Conservation (phyloP, 2,113 vertebrate species). For the Platichthys flesus region DNA sequence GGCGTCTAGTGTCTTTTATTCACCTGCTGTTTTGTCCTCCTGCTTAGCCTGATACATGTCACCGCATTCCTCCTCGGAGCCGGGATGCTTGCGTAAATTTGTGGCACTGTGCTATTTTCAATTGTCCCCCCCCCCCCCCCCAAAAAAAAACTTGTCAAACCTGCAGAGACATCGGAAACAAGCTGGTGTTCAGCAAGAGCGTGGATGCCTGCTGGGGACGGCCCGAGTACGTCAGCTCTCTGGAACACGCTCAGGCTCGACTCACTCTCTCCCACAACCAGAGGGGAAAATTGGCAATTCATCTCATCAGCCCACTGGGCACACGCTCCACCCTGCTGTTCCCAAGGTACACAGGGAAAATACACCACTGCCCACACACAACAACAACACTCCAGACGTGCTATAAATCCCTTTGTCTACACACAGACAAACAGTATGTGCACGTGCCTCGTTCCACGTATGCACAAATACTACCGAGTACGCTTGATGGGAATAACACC, state of each 20-base stretch:
- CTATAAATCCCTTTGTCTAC: constrained; percentile 10
- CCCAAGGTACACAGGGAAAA: constrained; percentile 83
- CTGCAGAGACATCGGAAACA: constrained; percentile 91
- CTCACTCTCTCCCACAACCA: constrained; percentile 94
- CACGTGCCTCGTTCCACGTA: background rate
- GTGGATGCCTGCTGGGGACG: constrained; percentile 91
- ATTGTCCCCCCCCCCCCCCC: constrained; percentile 41
- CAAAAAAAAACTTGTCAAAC: constrained; percentile 41
- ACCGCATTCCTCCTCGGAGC: constrained; percentile 1
- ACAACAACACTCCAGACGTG: background rate
- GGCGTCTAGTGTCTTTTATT: constrained; percentile 7
- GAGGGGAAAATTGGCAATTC: constrained; percentile 93
- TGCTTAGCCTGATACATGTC: constrained; percentile 38
- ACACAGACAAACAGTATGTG: constrained; percentile 2
- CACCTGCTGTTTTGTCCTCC: constrained; percentile 20
- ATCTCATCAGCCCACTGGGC: constrained; percentile 93
- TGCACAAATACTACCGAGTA: constrained; percentile 13
- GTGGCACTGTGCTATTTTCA: constrained; percentile 32
- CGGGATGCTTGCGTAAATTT: background rate
- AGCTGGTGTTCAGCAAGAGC: constrained; percentile 88
- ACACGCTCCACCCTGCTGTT: constrained; percentile 94
- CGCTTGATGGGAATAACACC: background rate
- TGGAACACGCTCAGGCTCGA: constrained; percentile 93
- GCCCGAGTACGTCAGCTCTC: constrained; percentile 86
- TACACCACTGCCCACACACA: constrained; percentile 5